phyloP scores from a whole-genome alignment of 2,888 invertebrate genomes.

The Orthosia gothica region DNA sequence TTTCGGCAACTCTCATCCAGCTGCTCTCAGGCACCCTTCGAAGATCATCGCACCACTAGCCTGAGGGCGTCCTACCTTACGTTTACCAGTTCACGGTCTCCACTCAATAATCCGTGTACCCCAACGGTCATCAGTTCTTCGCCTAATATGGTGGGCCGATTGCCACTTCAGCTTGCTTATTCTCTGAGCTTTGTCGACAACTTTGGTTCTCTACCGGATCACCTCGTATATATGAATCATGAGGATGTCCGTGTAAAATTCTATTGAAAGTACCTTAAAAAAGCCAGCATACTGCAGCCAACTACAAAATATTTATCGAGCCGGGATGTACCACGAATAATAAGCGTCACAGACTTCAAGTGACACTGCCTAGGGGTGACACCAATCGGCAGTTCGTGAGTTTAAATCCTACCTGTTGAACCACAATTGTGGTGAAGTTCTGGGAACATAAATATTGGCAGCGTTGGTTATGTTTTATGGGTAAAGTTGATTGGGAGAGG shows the following conservation, averaged over 20 bases:
- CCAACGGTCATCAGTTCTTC: no score
- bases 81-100: no score
- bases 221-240: no score
- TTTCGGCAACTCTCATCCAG: no score
- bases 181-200: no score
- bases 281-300: neutral
- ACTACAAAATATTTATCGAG: neutral
- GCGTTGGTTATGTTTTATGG: neutral
- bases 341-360: conserved; percentile 25
- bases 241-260: neutral
- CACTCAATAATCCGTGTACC: no score
- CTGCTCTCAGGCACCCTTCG: no score
- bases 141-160: no score
- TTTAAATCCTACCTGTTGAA: conserved; percentile 46
- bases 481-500: neutral
- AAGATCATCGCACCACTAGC: no score
- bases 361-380: conserved; percentile 33
- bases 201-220: no score
- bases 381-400: conserved; percentile 23
- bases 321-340: conserved; percentile 5
- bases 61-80: no score
- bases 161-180: no score
- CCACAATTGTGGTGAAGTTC: conserved; percentile 23
- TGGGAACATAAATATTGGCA: conserved; percentile 4
- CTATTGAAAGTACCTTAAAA: neutral